Evolutionary conservation across 2,797 vertebrate genomes (phyloP), one percentile per base, ranked within the genome.

Genomic region (Mareca strepera): DNA sequence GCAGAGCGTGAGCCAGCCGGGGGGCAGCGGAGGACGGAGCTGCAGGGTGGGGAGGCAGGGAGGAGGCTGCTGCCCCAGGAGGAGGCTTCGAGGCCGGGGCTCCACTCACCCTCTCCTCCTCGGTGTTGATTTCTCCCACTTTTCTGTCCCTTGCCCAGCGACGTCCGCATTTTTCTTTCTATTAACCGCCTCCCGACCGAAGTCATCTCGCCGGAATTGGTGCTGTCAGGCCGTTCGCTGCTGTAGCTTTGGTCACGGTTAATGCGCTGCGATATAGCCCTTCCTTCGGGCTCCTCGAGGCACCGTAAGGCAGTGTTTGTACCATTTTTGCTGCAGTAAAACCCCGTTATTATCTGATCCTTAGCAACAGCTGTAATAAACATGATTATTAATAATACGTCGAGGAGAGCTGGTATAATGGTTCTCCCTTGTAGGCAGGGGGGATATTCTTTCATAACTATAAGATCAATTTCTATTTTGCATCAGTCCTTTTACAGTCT

Each of bases 321-420:
- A 72, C 64, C 58, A 46, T 86, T 89, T 89, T 91, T 92, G 67
- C 82, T 92, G 82, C 73, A 88, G 63, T 62, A 75, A 91, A 58
- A 35, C 74, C 50, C 17, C 50, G 91, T 92, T 75, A 64, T 85
- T 48, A 83, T 70, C 48, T 64, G 75, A 84, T 77, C 85, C 53
- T 82, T 81, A 70, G 66, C 72, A 95, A 91, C 56, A 81, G 79
- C 66, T 81, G 84, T 91, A 93, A 92, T 78, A 96, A 96, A 93
- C 29, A 50, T 23, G 29, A 72, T 87, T 93, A 75, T 86, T 92
- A 92, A 85, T 87, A 90, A 90, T 62, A 92, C 83, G 35, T 28
- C 62, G 35, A 87, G 72, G 58, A 94, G n/a, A 85, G 46, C 22
- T 77, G n/a, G 35, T 72, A 43, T 68, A 93, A 90, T 58, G 6